Percentiles rank a stretch among this genome's conserved stretches.
Conservation (phyloP, 2,797 vertebrate genomes). For the Artibeus lituratus region DNA sequence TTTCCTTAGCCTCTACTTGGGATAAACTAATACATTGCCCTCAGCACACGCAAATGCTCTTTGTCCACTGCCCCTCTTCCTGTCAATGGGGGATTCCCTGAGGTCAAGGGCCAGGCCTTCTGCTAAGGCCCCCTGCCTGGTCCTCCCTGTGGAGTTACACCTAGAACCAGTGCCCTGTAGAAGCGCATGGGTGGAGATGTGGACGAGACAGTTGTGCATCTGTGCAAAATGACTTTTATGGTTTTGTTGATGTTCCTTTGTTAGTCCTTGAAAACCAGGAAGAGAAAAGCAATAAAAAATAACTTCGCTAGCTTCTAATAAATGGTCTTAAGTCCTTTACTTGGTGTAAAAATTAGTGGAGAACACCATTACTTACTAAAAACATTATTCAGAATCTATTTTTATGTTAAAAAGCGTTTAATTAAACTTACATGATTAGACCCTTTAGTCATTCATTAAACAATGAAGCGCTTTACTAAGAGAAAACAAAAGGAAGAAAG, state of each 20-base stretch:
- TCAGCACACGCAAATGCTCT: background rate
- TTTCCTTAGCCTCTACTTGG: background rate
- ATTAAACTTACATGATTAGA: slow-evolving; percentile 61
- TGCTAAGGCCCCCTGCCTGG: background rate
- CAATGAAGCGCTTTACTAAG: slow-evolving; percentile 44
- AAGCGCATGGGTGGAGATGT: background rate
- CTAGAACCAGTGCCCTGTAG: background rate
- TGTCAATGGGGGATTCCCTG: background rate
- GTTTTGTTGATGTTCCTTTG: background rate
- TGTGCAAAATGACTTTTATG: background rate
- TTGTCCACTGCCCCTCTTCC: background rate
- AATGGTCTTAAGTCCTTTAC: slow-evolving; percentile 36
- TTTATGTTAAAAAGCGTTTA: slow-evolving; percentile 48
- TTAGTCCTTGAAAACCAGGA: background rate
- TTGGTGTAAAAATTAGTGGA: slow-evolving; percentile 43
- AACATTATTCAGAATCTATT: slow-evolving; percentile 43
- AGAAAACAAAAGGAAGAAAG: slow-evolving; percentile 54
- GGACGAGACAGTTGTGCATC: background rate
- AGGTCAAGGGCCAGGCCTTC: background rate
- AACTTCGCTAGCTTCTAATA: background rate
- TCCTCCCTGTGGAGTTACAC: background rate
- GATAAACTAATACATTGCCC: background rate
- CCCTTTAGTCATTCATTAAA: slow-evolving; percentile 58
- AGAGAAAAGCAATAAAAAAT: background rate
- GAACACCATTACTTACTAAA: slow-evolving; percentile 50